Base-by-base conservation (phyloP, 2,113 vertebrate genomes). In the Amblyornis subalaris region DNA sequence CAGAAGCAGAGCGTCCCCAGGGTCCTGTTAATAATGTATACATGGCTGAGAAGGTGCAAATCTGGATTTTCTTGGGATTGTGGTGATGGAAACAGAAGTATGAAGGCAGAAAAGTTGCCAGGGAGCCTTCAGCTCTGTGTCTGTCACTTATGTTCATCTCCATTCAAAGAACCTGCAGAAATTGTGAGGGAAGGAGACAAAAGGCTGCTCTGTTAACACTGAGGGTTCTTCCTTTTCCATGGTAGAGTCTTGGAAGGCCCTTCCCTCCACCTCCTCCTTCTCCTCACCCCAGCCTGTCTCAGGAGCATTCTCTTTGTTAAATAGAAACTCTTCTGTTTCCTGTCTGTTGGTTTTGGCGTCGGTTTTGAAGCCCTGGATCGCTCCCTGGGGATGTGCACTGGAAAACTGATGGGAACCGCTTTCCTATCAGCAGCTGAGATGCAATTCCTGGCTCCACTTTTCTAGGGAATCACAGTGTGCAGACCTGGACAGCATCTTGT, bases 341-440 rank as follows among this genome's bases (percentile, higher is more conserved):
- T 88, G 93, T 85, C 93, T 42, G 3, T 75, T 75, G 71, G 69
- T 28, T 94, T 89, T 94, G 66, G 74, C 21, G 0, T 73, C 62
- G 3, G 28, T 48, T 80, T 89, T 55, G 75, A 77, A 93, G 67
- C 13, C 54, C 67, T 51, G 45, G 82, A 47, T 95, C 9, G 1
- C 62, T 47, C 94, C 86, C 76, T 18, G 62, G 90, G 85, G 96
- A 50, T 10, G 16, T 6, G 3, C 3, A 1, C 74, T 89, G 75
- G 85, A 76, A 78, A 87, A 85, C 18, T 89, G 91, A 47, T 73
- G 95, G 81, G 81, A 93, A 85, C 71, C 0, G 3, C 14, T 73
- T 73, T 74, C 44, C 91, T 95, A 93, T 94, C 88, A 91, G 58
- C 93, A 82, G 89, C 85, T 91, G 87, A 88, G 78, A 91, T 64